Conservation (phyloP, 2,113 vertebrate genomes). For the Podarcis muralis region DNA sequence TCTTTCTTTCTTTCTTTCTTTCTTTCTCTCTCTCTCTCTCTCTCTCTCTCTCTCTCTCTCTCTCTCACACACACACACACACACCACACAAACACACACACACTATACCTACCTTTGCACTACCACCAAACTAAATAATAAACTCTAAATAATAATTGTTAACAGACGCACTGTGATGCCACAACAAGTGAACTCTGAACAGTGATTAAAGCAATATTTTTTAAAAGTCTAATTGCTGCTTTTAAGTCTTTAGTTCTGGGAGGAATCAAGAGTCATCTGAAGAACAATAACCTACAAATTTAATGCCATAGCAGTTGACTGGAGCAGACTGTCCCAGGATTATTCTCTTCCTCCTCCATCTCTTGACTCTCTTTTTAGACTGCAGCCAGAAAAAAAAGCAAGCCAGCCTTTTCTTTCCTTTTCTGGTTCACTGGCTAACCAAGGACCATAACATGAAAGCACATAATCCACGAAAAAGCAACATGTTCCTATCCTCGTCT, state of each 20-base stretch:
- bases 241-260: neutral
- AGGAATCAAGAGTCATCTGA: neutral
- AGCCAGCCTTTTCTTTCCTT: neutral
- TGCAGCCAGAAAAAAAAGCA: too few relatives aligned
- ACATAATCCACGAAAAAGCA: neutral
- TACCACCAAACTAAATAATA: neutral
- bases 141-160: too few relatives aligned
- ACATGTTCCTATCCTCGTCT: neutral
- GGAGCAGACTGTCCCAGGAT: too few relatives aligned
- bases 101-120: neutral
- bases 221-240: neutral
- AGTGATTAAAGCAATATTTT: neutral
- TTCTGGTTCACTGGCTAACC: neutral
- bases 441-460: neutral
- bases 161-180: neutral
- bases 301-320: neutral
- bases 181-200: neutral
- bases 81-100: neutral
- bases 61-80: too few relatives aligned
- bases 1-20: accelerated
- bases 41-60: too few relatives aligned
- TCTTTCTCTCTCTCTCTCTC: neutral
- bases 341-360: neutral
- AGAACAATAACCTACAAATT: neutral
- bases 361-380: neutral